A percentile compares a stretch with the other conserved stretches of the same genome.
These are phyloP conservation scores for Eupithecia pulchellata DNA, from an alignment of 2,888 invertebrate species.

Conservation along the genomic window DNA sequence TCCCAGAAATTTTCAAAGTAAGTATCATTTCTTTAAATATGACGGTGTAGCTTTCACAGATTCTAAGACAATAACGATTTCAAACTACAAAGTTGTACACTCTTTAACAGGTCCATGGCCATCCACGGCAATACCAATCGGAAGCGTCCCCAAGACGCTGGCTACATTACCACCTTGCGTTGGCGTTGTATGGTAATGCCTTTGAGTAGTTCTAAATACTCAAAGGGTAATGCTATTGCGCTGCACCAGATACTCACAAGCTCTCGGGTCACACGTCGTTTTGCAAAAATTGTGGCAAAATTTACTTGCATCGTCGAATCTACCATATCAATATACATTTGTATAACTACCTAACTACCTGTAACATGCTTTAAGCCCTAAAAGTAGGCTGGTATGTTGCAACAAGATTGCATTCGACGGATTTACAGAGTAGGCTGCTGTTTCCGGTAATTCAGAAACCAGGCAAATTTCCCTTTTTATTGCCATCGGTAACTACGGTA, in stretches of 20 bases:
- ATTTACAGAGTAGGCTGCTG: slow-evolving; percentile 24
- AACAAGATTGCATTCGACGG: neutral
- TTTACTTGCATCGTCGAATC: neutral
- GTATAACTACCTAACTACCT: neutral
- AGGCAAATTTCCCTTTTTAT: neutral
- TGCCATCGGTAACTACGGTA: neutral
- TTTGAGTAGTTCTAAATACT: neutral
- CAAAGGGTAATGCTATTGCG: neutral
- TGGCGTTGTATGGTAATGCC: neutral
- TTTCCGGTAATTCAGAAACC: slow-evolving; percentile 24
- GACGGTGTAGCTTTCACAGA: too few species aligned
- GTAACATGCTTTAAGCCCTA: neutral
- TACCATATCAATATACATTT: neutral
- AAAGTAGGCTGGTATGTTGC: neutral
- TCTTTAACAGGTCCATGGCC: too few species aligned
- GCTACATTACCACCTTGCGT: neutral
- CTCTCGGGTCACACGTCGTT: neutral
- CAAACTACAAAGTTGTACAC: too few species aligned
- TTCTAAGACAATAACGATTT: too few species aligned
- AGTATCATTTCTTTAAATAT: too few species aligned
- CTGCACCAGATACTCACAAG: neutral
- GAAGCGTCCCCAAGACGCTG: neutral
- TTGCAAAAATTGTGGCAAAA: neutral
- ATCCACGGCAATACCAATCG: neutral
- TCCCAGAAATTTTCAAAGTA: too few species aligned